Conservation (phyloP, 2,888 invertebrate species). For the Diabrotica balteata region DNA sequence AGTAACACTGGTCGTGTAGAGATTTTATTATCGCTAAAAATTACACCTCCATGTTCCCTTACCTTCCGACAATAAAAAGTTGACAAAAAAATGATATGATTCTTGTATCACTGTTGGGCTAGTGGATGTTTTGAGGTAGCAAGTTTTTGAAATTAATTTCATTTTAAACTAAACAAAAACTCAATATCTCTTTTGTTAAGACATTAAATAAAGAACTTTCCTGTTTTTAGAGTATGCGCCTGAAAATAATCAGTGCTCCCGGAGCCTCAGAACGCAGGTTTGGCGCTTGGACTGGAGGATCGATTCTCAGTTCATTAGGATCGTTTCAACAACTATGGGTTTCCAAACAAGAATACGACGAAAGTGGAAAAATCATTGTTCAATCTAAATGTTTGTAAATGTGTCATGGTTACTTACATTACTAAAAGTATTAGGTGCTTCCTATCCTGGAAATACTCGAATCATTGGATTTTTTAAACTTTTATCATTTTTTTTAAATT, state of each 20-base stretch:
- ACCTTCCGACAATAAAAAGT: too few relatives aligned
- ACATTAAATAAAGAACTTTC: too few relatives aligned
- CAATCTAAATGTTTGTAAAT: constrained; percentile 55
- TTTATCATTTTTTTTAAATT: neutral
- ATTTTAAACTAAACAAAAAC: too few relatives aligned
- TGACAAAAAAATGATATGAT: too few relatives aligned
- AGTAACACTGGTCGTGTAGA: too few relatives aligned
- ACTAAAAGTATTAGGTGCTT: constrained; percentile 9
- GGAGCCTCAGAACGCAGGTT: constrained; percentile 72
- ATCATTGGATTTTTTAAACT: neutral
- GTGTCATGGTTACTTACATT: constrained; percentile 16
- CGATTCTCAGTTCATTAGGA: constrained; percentile 76
- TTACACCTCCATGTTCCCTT: too few relatives aligned
- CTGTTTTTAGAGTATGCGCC: constrained; percentile 67
- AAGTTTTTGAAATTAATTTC: too few relatives aligned
- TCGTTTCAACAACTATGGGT: constrained; percentile 83
- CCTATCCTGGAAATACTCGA: neutral
- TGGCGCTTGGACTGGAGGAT: constrained; percentile 80
- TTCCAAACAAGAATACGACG: constrained; percentile 78
- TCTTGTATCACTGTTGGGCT: too few relatives aligned
- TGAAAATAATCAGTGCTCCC: constrained; percentile 72
- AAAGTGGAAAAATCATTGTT: constrained; percentile 68
- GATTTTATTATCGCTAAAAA: too few relatives aligned
- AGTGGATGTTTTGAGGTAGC: too few relatives aligned
- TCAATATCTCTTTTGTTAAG: too few relatives aligned